Base-by-base conservation (phyloP, 2,797 vertebrate genomes). In the Echeneis naucrates region DNA sequence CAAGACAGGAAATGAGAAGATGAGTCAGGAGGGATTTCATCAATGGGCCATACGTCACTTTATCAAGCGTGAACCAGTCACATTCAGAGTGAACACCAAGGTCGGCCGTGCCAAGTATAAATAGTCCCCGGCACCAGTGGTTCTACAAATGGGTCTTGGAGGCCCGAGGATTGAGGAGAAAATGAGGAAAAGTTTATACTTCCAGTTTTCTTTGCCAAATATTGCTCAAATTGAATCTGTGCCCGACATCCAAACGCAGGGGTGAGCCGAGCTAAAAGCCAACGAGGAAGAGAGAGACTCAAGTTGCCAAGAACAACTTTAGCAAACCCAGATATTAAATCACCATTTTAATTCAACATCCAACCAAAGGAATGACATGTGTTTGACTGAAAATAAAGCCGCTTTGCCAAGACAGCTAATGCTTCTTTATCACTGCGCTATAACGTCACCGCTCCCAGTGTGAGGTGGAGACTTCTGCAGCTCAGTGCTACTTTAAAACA, bases 61-160 rank as follows among this genome's bases (percentile, higher is more conserved):
- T 68, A 78, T 82, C 66, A 68, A 63, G 66, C 55, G 64, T 81
- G 56, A 72, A 79, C 65, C 51, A 68, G 80, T 76, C 72, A 66
- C 35, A 70, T 45, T 16, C 38, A 61, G 63, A 74, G 60, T 60
- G 27, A 72, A 59, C 24, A 64, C 72, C 77, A 76, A 71, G 55
- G 50, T 48, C 2, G 1, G 16, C 37, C 2, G 38, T 38, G 75
- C 75, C 80, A 85, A 85, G 78, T 55, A 51, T 60, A 77, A 82
- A 83, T 74, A 78, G 55, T 75, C 56, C 35, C 55, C 27, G 57
- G 79, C 75, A 79, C 72, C 81, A 81, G 71, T 35, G 69, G 77
- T 75, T 83, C 60, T 72, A 60, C 38, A 16, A 75, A 68, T 70
- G 56, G 70, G 78, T 32, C 52, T 77, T 56, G 59, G 75, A 83